phyloP scores from a whole-genome alignment of 2,113 vertebrate species.

The Columba janthina region DNA sequence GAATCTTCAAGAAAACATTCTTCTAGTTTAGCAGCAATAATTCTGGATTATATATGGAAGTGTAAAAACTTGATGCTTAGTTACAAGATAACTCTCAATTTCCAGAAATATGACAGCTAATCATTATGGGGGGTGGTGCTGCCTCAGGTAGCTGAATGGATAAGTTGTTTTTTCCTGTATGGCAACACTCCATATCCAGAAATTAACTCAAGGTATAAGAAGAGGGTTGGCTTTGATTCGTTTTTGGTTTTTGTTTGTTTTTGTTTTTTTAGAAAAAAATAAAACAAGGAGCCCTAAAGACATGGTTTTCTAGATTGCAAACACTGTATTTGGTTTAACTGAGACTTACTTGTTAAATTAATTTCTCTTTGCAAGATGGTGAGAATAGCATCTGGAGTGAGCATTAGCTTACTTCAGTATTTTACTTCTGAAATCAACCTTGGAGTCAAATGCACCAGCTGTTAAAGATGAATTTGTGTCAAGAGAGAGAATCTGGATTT shows the following conservation, averaged over 20 bases:
- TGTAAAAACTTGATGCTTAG: background rate
- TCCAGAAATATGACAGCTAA: background rate
- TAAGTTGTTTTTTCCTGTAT: background rate
- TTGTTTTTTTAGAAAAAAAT: background rate
- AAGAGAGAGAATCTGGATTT: background rate
- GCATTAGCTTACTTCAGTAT: background rate
- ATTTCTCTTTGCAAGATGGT: background rate
- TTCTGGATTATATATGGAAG: background rate
- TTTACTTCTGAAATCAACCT: background rate
- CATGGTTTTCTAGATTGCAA: background rate
- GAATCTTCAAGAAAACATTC: background rate
- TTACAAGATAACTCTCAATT: background rate
- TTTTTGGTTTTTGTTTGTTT: background rate
- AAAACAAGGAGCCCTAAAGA: background rate
- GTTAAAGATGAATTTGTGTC: background rate
- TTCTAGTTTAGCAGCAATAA: background rate
- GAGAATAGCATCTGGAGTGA: background rate
- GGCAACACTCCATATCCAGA: background rate
- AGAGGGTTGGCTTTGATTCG: background rate
- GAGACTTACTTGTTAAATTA: background rate
- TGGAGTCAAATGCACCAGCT: background rate
- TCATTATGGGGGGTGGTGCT: background rate
- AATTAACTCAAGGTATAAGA: background rate
- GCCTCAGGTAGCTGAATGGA: background rate
- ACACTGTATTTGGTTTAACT: background rate